These are phyloP conservation scores for Meriones unguiculatus DNA, from an alignment of 2,113 vertebrate species.

Conservation along the genomic window DNA sequence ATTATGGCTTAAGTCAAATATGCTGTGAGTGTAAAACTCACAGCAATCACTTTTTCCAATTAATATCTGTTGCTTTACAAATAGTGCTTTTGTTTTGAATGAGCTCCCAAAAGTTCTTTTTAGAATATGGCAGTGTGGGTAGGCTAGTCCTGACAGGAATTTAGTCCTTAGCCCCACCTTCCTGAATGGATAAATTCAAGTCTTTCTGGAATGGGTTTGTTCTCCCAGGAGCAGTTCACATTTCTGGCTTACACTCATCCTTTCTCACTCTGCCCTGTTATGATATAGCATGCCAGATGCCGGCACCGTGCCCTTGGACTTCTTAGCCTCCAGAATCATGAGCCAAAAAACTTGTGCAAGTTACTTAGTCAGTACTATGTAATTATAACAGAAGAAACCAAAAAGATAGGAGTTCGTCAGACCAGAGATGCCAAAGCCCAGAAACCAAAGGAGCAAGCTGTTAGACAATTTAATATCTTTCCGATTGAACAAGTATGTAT, in stretches of 20 bases:
- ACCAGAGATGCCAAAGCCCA: neutral
- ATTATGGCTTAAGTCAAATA: no score
- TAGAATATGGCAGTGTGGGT: neutral
- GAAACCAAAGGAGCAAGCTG: neutral
- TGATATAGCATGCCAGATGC: neutral
- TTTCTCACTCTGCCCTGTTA: neutral
- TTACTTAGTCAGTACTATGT: neutral
- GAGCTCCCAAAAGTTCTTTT: neutral
- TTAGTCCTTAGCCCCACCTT: neutral
- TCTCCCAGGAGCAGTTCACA: neutral
- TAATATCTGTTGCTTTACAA: neutral
- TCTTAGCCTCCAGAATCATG: neutral
- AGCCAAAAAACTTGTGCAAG: neutral
- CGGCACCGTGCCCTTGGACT: no score
- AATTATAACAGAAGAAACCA: neutral
- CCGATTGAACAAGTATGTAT: neutral
- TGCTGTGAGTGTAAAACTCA: neutral
- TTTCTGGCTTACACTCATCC: neutral
- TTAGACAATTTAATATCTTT: neutral
- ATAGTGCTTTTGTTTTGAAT: neutral
- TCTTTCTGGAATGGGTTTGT: neutral
- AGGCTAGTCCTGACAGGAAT: neutral
- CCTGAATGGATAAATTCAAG: neutral
- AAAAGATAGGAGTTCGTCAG: neutral
- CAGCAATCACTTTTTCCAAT: neutral